Percentiles rank a stretch among this genome's conserved stretches.
Evolutionary conservation across 37 sponge, comb jelly and placozoan species (phyloP).

Genomic region (Axinella damicornis): DNA sequence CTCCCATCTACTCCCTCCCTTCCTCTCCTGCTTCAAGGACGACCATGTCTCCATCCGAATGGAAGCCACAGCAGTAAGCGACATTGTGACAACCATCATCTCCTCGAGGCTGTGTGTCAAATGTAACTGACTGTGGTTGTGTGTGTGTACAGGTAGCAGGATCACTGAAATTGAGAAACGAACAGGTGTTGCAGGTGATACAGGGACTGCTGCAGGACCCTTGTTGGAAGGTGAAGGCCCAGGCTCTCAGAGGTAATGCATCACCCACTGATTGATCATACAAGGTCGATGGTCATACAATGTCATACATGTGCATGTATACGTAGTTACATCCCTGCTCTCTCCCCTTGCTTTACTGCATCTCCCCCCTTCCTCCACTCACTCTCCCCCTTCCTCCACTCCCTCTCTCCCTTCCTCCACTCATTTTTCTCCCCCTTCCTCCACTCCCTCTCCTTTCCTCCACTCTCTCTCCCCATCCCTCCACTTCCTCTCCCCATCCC

Average conservation of each 20-base stretch:
- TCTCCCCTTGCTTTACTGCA: too few relatives aligned
- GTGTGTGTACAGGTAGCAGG: slow-evolving; percentile 61
- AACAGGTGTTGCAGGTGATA: slow-evolving; percentile 43
- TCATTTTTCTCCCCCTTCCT: too few relatives aligned
- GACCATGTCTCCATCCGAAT: slow-evolving; percentile 84
- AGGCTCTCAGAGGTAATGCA: slow-evolving; percentile 68
- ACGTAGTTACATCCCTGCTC: too few relatives aligned
- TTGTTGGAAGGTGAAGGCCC: slow-evolving; percentile 75
- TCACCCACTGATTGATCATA: neutral
- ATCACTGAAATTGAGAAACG: slow-evolving; percentile 36
- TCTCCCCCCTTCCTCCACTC: too few relatives aligned
- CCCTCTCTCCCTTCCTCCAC: too few relatives aligned
- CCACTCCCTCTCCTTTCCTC: too few relatives aligned
- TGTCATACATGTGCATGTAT: too few relatives aligned
- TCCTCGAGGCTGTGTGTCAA: too few relatives aligned
- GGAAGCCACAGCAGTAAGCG: slow-evolving; percentile 72
- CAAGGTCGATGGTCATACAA: neutral
- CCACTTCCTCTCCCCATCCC: too few relatives aligned
- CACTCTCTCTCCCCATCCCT: too few relatives aligned
- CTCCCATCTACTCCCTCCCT: slow-evolving; percentile 73
- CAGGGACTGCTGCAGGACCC: slow-evolving; percentile 62
- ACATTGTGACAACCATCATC: neutral
- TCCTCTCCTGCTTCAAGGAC: slow-evolving; percentile 84
- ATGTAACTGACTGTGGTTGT: neutral
- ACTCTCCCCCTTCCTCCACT: too few relatives aligned